Evolutionary conservation across 2,888 invertebrate genomes (phyloP).

Genomic region (Sphinx pinastri): DNA sequence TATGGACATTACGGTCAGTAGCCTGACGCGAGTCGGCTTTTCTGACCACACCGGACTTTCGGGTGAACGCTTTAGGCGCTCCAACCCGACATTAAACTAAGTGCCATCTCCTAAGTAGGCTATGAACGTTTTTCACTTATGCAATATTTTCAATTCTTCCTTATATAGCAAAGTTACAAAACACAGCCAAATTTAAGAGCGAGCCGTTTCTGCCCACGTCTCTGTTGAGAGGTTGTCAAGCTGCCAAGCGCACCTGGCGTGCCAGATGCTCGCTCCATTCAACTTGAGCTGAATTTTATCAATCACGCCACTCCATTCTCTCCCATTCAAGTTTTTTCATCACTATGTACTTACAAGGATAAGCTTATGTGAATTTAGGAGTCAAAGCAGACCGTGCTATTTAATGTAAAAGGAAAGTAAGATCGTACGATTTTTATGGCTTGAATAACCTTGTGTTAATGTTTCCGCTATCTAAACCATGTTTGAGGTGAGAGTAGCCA

Average conservation of each 20-base stretch:
- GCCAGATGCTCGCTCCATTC: conserved; percentile 73
- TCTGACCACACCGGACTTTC: no score
- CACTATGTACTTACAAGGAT: conserved; percentile 45
- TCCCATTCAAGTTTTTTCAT: conserved; percentile 69
- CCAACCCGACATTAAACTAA: no score
- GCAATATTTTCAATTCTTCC: not conserved
- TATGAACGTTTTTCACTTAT: no score
- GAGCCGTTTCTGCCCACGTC: not conserved
- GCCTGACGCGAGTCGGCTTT: no score
- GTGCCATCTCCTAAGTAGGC: no score
- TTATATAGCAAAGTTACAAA: not conserved
- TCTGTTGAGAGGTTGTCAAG: conserved; percentile 46
- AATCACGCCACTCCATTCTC: conserved; percentile 64
- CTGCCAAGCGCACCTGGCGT: conserved; percentile 67
- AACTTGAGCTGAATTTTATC: conserved; percentile 72
- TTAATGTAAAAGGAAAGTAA: no score
- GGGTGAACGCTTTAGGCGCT: no score
- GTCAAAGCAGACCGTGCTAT: not conserved
- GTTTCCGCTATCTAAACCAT: no score
- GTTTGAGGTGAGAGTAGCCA: no score
- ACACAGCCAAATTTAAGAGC: not conserved
- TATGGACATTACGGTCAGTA: no score
- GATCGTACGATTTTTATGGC: no score
- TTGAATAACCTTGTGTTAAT: no score
- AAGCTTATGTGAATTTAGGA: conserved; percentile 11